These are phyloP conservation scores for Andinoacara biseriatus DNA, from an alignment of 2,113 vertebrate species.

Conservation along the genomic window DNA sequence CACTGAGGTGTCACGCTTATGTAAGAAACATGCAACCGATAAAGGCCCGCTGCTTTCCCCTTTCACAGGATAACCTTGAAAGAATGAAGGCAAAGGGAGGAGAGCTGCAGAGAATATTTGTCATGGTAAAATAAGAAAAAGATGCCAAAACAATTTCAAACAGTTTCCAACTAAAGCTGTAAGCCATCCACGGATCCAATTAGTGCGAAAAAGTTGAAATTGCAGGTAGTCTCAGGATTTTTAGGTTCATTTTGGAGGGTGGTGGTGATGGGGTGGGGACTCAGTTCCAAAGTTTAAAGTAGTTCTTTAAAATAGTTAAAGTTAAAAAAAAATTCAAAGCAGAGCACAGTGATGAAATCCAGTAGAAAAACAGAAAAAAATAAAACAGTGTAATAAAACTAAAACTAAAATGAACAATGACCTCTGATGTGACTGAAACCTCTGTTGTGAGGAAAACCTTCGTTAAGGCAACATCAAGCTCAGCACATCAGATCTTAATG, in stretches of 20 bases:
- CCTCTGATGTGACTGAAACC: neutral
- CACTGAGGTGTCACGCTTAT: slow-evolving; percentile 19
- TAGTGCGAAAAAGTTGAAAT: neutral
- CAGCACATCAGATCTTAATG: neutral
- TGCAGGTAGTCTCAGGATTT: neutral
- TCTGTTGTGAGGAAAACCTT: neutral
- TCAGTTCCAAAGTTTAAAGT: slow-evolving; percentile 1
- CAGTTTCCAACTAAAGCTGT: neutral
- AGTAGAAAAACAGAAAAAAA: neutral
- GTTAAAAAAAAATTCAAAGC: neutral
- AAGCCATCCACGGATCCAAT: slow-evolving; percentile 13
- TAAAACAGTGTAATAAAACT: neutral
- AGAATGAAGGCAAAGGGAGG: neutral
- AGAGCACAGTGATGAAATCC: neutral
- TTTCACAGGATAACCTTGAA: slow-evolving; percentile 18
- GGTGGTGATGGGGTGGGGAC: neutral
- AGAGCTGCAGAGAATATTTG: neutral
- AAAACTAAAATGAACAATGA: neutral
- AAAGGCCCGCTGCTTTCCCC: neutral
- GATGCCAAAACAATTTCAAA: slow-evolving; percentile 21
- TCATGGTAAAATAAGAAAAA: neutral
- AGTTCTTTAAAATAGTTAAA: neutral
- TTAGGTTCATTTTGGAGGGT: neutral
- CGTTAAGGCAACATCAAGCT: neutral
- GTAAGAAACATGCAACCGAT: slow-evolving; percentile 32